phyloP scores from a whole-genome alignment of 1,140 invertebrate genomes.

The Eriosoma lanigerum region DNA sequence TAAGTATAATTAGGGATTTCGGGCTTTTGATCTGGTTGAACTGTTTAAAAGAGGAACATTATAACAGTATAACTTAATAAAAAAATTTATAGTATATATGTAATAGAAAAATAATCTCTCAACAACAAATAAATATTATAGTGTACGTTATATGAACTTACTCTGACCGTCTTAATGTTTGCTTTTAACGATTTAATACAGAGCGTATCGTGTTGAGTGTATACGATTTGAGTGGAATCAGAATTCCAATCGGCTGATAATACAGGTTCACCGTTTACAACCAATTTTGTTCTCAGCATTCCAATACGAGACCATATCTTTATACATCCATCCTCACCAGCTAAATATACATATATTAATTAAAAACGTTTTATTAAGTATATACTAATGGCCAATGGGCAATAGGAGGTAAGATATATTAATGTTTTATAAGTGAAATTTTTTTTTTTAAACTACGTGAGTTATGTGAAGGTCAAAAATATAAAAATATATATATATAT shows the following conservation, averaged over 20 bases:
- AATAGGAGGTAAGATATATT: too few species aligned
- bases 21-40: too few species aligned
- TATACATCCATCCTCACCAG: conserved; percentile 92
- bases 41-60: too few species aligned
- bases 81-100: too few species aligned
- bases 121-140: background rate
- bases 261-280: conserved; percentile 76
- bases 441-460: too few species aligned
- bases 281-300: conserved; percentile 87
- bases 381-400: too few species aligned
- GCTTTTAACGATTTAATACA: conserved; percentile 89
- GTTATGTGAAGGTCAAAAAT: too few species aligned
- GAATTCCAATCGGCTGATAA: conserved; percentile 87
- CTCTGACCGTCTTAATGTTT: conserved; percentile 81
- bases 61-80: too few species aligned
- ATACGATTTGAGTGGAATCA: conserved; percentile 79
- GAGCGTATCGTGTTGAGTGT: conserved; percentile 79
- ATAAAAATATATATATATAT: too few species aligned
- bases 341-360: conserved; percentile 59
- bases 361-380: background rate
- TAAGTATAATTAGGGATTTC: too few species aligned
- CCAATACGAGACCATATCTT: conserved; percentile 97
- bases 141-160: conserved; percentile 58
- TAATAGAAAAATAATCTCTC: too few species aligned
- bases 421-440: too few species aligned